phyloP scores from a whole-genome alignment of 2,113 vertebrate species.

The Lycocorax pyrrhopterus region DNA sequence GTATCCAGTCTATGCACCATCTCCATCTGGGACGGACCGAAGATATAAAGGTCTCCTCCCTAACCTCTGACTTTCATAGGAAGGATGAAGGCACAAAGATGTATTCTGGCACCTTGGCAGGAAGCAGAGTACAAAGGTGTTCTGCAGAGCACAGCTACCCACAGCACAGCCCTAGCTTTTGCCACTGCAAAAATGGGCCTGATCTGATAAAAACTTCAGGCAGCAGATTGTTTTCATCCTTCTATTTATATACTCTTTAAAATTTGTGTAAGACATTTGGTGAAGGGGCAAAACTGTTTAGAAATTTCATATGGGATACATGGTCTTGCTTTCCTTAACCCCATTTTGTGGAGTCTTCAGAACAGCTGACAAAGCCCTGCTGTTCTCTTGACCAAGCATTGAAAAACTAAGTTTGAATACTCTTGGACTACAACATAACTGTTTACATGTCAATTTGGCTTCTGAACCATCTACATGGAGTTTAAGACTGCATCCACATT shows the following conservation, averaged over 20 bases:
- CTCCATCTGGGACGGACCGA: not conserved
- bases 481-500: not conserved
- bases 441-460: not conserved
- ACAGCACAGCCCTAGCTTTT: not conserved
- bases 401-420: not conserved
- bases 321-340: not conserved
- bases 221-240: not conserved
- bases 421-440: not conserved
- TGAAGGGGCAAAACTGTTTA: not conserved
- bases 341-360: not conserved
- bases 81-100: not conserved
- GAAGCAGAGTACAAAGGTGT: not conserved
- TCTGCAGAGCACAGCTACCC: not conserved
- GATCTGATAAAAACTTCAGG: not conserved
- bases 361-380: not conserved
- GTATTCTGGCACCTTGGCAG: not conserved
- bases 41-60: not conserved
- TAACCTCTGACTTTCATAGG: not conserved
- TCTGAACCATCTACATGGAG: not conserved
- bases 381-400: not conserved
- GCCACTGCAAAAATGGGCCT: not conserved
- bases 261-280: not conserved
- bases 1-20: not conserved
- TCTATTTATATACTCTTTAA: not conserved
- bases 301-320: not conserved